A percentile compares a stretch with the other conserved stretches of the same genome.
phyloP scores from a whole-genome alignment of 2,113 vertebrate species.

The Poecilia latipinna region DNA sequence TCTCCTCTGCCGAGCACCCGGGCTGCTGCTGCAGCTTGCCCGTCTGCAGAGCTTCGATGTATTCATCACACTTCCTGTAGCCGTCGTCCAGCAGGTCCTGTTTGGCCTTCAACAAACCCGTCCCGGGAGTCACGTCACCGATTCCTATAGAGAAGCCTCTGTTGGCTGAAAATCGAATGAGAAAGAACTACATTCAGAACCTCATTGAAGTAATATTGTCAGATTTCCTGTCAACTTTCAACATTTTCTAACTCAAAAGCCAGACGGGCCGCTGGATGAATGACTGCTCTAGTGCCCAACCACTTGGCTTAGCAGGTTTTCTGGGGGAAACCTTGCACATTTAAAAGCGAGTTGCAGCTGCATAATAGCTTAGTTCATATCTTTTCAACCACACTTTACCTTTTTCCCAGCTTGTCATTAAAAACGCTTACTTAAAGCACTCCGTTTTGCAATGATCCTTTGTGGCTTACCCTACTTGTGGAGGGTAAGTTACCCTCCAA shows the following conservation, averaged over 20 bases:
- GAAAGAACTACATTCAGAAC: not conserved
- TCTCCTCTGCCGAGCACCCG: conserved; percentile 95
- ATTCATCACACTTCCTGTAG: conserved; percentile 95
- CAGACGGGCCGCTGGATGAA: too few species aligned
- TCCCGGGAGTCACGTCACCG: conserved; percentile 95
- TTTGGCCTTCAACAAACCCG: conserved; percentile 93
- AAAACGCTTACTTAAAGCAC: too few species aligned
- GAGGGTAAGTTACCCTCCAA: too few species aligned
- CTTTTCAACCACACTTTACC: too few species aligned
- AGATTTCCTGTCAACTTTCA: too few species aligned
- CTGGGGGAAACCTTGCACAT: too few species aligned
- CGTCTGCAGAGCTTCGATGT: conserved; percentile 92
- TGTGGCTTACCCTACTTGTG: too few species aligned
- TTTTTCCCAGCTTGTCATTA: too few species aligned
- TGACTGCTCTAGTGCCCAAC: too few species aligned
- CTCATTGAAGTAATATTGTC: not conserved
- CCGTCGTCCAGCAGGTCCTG: conserved; percentile 93
- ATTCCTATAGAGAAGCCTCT: conserved; percentile 98
- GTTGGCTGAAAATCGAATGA: conserved; percentile 81
- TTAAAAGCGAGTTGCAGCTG: not conserved
- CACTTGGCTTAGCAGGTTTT: too few species aligned
- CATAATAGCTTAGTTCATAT: not conserved
- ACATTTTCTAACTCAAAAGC: too few species aligned
- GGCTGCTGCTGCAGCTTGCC: conserved; percentile 97
- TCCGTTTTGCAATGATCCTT: too few species aligned